Evolutionary conservation across 2,888 invertebrate genomes (phyloP), one percentile per base, ranked within the genome.

Genomic region (Toxonevra muliebris): DNA sequence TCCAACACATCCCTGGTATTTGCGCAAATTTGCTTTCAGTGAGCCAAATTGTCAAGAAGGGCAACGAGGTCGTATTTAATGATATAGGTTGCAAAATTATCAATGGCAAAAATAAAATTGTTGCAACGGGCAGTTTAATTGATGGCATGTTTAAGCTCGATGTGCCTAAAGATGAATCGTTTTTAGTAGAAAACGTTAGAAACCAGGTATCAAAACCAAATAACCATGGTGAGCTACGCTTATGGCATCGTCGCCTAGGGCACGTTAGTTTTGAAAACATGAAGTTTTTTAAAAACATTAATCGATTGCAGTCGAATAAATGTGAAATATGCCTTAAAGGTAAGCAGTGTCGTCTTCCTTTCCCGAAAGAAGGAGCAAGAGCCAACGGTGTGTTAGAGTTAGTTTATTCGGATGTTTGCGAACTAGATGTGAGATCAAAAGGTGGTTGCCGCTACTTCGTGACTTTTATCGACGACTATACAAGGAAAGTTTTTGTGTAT

Each of bases 131-230:
- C 17, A 67, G 59, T 54, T 66, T 66, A 66, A 30, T 66, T 58
- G 58, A 67, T 45, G 54, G 58, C 40, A 67, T 67, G 67, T 67
- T 67, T 50, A 67, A 62, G 40, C 61, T 67, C 30, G 62, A 61
- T 66, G 66, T 68, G 17, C 59, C 63, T n/a, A 61, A 68, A 52
- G 58, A 19, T 54, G 13, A 57, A 45, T 68, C 54, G 52, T 54
- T 68, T 53, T 48, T 59, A 40, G 63, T 52, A 13, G 54, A 61
- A 20, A 61, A 40, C 52, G 68, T 52, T 41, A 59, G 40, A 20
- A 41, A 61, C 50, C 9, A 52, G 59, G 45, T 41, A 30, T 15
- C 19, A 41, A 63, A 43, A 42, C 12, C 43, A 50, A 53, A n/a
- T n/a, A n/a, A n/a, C n/a, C n/a, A n/a, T n/a, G n/a, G n/a, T n/a